Conservation (phyloP, 2,113 vertebrate genomes). For the Melanerpes aurifrons region DNA sequence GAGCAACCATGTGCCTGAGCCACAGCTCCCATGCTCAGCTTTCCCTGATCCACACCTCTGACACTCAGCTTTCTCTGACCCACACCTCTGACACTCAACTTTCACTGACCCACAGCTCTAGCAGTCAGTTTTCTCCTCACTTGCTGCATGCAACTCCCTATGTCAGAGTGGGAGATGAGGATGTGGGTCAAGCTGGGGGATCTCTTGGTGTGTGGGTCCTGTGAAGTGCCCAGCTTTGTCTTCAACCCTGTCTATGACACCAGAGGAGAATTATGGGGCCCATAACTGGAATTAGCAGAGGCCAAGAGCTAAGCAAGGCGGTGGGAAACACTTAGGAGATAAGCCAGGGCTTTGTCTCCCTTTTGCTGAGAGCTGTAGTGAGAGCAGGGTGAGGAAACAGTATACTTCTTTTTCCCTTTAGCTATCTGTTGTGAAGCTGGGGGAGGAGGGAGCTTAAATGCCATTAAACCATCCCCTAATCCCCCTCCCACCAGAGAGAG, state of each 20-base stretch:
- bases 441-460: not conserved
- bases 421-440: not conserved
- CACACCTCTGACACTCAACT: not conserved
- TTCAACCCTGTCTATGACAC: not conserved
- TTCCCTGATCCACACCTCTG: not conserved
- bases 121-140: not conserved
- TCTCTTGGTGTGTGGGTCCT: fast-evolving
- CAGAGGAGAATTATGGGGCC: not conserved
- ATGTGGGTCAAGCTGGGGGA: not conserved
- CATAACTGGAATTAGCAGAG: not conserved
- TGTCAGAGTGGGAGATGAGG: fast-evolving
- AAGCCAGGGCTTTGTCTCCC: slow-evolving; percentile 9
- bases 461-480: slow-evolving; percentile 6
- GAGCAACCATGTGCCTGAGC: not conserved
- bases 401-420: not conserved
- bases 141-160: fast-evolving
- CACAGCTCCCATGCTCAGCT: not conserved
- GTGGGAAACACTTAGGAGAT: not conserved
- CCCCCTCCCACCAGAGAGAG: not conserved
- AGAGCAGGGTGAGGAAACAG: not conserved
- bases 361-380: not conserved
- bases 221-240: not conserved
- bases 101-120: not conserved
- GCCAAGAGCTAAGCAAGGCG: not conserved
- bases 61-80: no score